Evolutionary conservation across 2,113 vertebrate genomes (phyloP).

Genomic region (Rhombomys opimus): DNA sequence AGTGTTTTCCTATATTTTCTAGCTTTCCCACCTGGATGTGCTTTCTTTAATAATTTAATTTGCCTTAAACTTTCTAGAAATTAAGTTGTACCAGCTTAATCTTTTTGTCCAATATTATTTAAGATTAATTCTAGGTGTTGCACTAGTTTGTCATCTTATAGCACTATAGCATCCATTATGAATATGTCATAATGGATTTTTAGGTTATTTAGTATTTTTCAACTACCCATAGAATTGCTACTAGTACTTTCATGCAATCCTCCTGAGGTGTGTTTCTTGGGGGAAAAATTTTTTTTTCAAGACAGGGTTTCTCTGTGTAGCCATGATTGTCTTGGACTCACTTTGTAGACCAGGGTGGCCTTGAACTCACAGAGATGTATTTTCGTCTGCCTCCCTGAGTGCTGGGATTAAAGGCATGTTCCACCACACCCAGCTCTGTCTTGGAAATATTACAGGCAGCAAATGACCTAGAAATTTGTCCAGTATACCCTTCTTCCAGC

Average conservation of each 20-base stretch:
- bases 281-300: too few relatives aligned
- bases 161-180: neutral
- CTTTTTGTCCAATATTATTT: constrained; percentile 42
- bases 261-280: neutral
- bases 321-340: too few relatives aligned
- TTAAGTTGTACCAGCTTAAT: neutral
- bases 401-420: too few relatives aligned
- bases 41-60: constrained; percentile 32
- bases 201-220: constrained; percentile 19
- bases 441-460: neutral
- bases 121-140: neutral
- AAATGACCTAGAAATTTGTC: neutral
- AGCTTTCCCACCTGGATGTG: neutral
- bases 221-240: neutral
- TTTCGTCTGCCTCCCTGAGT: too few relatives aligned
- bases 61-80: constrained; percentile 45
- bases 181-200: neutral
- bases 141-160: neutral
- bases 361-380: too few relatives aligned
- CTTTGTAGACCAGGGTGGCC: too few relatives aligned
- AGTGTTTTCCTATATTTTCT: constrained; percentile 41
- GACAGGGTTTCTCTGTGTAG: too few relatives aligned
- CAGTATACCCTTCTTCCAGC: neutral
- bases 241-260: neutral
- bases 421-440: neutral